Base-by-base conservation (phyloP, 2,888 invertebrate genomes). In the Agrochola circellaris region DNA sequence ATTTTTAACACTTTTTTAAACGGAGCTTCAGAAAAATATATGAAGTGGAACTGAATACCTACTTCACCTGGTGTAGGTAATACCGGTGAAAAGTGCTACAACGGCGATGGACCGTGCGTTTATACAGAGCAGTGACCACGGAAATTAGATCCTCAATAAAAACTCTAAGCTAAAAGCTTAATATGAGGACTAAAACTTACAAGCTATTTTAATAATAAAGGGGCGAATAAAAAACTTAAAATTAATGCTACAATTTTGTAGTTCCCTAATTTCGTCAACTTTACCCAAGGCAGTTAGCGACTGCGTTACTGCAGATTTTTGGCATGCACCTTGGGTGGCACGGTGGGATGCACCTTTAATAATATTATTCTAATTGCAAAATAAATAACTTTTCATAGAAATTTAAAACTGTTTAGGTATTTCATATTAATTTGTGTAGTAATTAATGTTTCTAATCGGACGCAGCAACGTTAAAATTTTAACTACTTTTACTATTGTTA, bases 1-100 rank as follows among this genome's bases (percentile, higher is more conserved):
- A 82, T 75, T 85, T 83, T 82, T 75, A 70, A 85, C 79, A 73
- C 79, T 64, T 85, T 85, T 81, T 85, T 82, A 75, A 78, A 84
- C 42, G 62, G 56, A 60, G 42, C 61, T 75, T 71, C 62, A 65
- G 54, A 78, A 83, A 85, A 67, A 84, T 71, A 71, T 74, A 79
- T 79, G 54, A 64, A 56, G 58, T 48, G 61, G 48, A 82, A 67
- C 54, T 82, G 77, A 79, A 54, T 58, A 75, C n/a, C 15, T 70
- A 75, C 58, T 60, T 65, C 58, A n/a, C 11, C n/a, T 38, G 60
- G 34, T 54, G n/a, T n/a, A n/a, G 3, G 15, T 45, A 23, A 58
- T 79, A n/a, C 17, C 15, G 2, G 62, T 7, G 26, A 17, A 30
- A 58, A 51, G 42, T 38, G 2, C 13, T 11, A 9, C 45, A 45